These are phyloP conservation scores for Smithornis capensis DNA, from an alignment of 2,113 vertebrate species.

Conservation along the genomic window DNA sequence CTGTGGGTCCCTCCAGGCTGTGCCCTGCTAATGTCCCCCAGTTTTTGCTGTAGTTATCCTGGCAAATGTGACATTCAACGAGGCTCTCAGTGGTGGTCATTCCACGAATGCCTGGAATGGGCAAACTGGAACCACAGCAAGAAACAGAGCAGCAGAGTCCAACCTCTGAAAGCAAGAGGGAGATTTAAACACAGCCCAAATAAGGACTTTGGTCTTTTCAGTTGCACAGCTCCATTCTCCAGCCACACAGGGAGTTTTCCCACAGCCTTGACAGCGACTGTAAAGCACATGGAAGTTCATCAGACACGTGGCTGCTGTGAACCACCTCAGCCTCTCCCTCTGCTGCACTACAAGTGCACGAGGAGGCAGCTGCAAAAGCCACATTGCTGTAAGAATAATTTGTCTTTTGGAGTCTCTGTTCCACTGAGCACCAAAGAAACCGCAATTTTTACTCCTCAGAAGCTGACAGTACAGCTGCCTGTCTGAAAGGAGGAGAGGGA, in stretches of 20 bases:
- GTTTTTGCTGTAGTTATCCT: background rate
- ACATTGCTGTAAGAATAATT: background rate
- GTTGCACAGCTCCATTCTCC: background rate
- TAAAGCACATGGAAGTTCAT: background rate
- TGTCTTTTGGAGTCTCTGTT: background rate
- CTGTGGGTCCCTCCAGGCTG: background rate
- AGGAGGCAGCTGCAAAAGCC: background rate
- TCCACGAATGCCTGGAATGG: fast-evolving
- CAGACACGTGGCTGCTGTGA: background rate
- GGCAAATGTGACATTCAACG: background rate
- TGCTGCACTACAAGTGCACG: background rate
- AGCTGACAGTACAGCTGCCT: background rate
- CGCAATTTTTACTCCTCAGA: background rate
- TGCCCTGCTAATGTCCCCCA: background rate
- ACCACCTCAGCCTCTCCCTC: background rate
- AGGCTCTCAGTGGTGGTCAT: background rate
- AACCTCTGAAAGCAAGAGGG: background rate
- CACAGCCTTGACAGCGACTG: background rate
- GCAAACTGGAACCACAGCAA: background rate
- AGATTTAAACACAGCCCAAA: background rate
- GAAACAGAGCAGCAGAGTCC: background rate
- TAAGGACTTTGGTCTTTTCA: background rate
- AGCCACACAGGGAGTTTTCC: background rate
- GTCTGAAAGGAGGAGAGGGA: background rate
- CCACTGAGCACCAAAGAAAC: background rate